Evolutionary conservation across 2,888 invertebrate species (phyloP), one percentile per base, ranked within the genome.

Genomic region (Orthosia gothica): DNA sequence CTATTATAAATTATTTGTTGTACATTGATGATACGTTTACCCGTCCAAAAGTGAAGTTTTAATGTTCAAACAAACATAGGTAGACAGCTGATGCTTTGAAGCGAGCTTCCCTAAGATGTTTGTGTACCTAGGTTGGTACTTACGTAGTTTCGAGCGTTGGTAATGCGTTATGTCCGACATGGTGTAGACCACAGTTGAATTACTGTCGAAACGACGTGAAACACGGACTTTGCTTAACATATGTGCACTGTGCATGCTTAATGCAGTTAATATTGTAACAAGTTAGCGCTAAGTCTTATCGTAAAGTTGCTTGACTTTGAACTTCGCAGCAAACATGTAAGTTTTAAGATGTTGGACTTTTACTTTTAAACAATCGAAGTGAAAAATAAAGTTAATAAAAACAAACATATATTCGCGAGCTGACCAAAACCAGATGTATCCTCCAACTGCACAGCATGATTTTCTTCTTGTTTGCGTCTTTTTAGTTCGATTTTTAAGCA

Each of bases 111-210:
- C 16, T 40, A 66, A 62, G 61, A 81, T 67, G 50, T 81, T 40
- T 81, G 32, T 66, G 55, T 82, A 66, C 62, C 20, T 40, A 59
- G 26, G 32, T 65, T 62, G 20, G 62, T 68, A 74, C 59, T 32
- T 59, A 81, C 12, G 64, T 81, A 81, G 61, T 69, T 81, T 66
- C 59, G 54, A 81, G 68, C 68, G 49, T 69, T 47, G n/a, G 65
- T 82, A 84, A 76, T 66, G 70, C 52, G 49, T 69, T 65, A 76
- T 81, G 82, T 81, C 57, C 52, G 61, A 84, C 82, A 81, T 76
- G 57, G 16, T 65, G 82, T 85, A 73, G 67, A 83, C 76, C 82
- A 65, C 64, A 75, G 61, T 82, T 82, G 85, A 85, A 69, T 81
- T 82, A 82, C 65, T 68, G 58, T 50, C 68, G 68, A 82, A 58